Base-by-base conservation (phyloP, 2,888 invertebrate species). In the Synanthedon andrenaeformis region DNA sequence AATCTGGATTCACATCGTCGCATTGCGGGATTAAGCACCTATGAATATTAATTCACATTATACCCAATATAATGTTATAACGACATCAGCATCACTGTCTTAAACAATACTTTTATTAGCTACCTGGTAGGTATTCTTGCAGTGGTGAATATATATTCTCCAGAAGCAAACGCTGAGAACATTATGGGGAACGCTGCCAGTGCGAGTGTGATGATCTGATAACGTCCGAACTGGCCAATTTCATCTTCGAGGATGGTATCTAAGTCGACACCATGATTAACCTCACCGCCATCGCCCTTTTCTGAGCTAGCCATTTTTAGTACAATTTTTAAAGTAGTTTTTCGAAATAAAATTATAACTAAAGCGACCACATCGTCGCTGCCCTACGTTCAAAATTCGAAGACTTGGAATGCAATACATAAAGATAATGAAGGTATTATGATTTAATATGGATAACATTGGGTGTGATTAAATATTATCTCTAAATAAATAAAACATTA, bases 141-240 rank as follows among this genome's bases (percentile, higher is more conserved):
- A 0, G 82, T 82, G 0, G 86, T 85, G 56, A 86, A 86, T 56
- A 86, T 82, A 53, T 84, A 86, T 62, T 86, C 86, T 14, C 84
- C 83, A 0, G 84, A 67, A 0, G 83, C 84, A 53, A 83, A 83
- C 1, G 83, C 86, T 0, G 82, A 79, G 66, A 86, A 85, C 23
- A 86, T 82, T 10, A 83, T 75, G 0, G 85, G 85, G 10, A 86
- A 56, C 0, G 83, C 70, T 0, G 83, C 81, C 41, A 85, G 68
- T 1, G 77, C 63, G 54, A 84, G 62, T 4, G 76, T 80, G 12
- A 77, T 52, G 13, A 85, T 65, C 67, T 87, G 86, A 59, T 85
- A 87, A 54, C 63, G 66, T 2, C 85, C 86, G 53, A 86, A 82
- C 68, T 82, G 82, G 0, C 86, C 87, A 55, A 85, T 71, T 56